Evolutionary conservation across 2,797 vertebrate species (phyloP).

Genomic region (Falco peregrinus): DNA sequence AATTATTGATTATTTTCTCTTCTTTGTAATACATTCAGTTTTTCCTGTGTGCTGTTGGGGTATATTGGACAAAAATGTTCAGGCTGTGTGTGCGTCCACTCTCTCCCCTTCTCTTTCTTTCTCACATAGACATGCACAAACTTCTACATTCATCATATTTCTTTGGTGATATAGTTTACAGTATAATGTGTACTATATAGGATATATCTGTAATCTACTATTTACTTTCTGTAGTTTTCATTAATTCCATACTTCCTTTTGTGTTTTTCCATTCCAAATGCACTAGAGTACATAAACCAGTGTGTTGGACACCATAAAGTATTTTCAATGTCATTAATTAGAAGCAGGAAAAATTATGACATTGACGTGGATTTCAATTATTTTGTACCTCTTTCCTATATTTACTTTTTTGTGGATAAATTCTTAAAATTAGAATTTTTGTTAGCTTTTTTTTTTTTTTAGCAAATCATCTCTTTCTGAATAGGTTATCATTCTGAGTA

Average conservation of each 20-base stretch:
- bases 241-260: neutral
- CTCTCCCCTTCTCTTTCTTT: neutral
- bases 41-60: neutral
- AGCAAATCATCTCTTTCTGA: neutral
- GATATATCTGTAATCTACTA: neutral
- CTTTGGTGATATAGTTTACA: neutral
- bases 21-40: neutral
- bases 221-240: neutral
- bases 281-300: neutral
- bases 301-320: neutral
- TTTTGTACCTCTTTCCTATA: neutral
- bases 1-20: neutral
- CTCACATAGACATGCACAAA: accelerated
- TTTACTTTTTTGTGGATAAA: neutral
- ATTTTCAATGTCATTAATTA: neutral
- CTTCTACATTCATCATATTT: neutral
- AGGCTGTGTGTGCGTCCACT: neutral
- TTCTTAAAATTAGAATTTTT: neutral
- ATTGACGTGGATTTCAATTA: neutral
- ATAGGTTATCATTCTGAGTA: neutral
- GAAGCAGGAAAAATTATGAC: neutral
- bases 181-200: neutral
- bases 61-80: neutral
- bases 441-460: neutral
- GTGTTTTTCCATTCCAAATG: neutral